Evolutionary conservation across 2,797 vertebrate species (phyloP).

Genomic region (Orientallactaga sibirica): DNA sequence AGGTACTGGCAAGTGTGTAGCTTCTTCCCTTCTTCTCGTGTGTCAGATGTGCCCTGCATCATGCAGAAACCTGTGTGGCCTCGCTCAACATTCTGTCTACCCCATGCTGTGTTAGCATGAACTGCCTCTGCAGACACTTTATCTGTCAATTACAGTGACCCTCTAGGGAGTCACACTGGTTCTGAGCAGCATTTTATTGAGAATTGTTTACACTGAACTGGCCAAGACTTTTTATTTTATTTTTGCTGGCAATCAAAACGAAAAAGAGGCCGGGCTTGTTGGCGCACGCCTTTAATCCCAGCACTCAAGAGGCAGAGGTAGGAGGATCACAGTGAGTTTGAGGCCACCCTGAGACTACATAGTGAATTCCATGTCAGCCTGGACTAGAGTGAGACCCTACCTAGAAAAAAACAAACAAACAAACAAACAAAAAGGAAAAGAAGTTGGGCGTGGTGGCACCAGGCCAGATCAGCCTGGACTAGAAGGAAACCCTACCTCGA

Average conservation of each 20-base stretch:
- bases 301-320: no score
- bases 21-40: not conserved
- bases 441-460: no score
- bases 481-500: no score
- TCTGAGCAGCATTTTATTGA: not conserved
- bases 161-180: not conserved
- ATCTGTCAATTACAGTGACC: not conserved
- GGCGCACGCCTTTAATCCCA: no score
- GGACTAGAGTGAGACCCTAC: no score
- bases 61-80: not conserved
- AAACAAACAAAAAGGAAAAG: no score
- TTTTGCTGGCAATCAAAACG: slow-evolving; percentile 24
- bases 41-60: not conserved
- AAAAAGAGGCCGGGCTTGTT: not conserved
- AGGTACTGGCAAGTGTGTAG: not conserved
- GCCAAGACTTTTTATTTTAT: not conserved
- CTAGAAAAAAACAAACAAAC: no score
- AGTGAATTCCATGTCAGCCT: no score
- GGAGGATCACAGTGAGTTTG: no score
- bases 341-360: no score
- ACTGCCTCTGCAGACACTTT: not conserved
- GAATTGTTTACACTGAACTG: not conserved
- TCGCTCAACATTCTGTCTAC: not conserved
- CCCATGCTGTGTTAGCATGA: not conserved
- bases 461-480: no score